phyloP scores from a whole-genome alignment of 2,113 vertebrate species.

The Aleadryas rufinucha region DNA sequence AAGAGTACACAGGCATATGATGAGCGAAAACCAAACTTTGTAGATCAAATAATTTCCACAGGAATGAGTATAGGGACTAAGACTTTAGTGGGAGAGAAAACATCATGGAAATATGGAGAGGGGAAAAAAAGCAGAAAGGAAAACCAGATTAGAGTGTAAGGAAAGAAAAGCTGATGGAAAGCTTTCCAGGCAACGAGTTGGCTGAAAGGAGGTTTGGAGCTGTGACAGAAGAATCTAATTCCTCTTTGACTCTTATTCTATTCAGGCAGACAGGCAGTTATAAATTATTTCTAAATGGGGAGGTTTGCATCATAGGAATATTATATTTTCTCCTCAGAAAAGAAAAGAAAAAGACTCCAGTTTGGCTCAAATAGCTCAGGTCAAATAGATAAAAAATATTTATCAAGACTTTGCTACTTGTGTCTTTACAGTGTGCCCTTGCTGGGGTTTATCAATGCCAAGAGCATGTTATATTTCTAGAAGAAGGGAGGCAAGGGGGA shows the following conservation, averaged over 20 bases:
- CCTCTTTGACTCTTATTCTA: neutral
- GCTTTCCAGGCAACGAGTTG: slow-evolving; percentile 11
- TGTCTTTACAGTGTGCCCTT: slow-evolving; percentile 50
- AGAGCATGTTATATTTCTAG: slow-evolving; percentile 49
- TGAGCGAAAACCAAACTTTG: neutral
- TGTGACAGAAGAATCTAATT: slow-evolving; percentile 14
- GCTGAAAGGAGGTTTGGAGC: slow-evolving; percentile 16
- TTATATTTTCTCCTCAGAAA: neutral
- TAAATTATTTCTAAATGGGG: slow-evolving; percentile 11
- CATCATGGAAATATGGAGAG: neutral
- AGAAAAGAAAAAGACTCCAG: neutral
- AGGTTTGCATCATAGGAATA: neutral
- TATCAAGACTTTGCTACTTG: slow-evolving; percentile 19
- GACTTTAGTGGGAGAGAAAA: neutral
- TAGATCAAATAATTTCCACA: neutral
- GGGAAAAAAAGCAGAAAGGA: neutral
- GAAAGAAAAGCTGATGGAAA: neutral
- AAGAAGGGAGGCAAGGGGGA: slow-evolving; percentile 50
- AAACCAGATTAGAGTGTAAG: neutral
- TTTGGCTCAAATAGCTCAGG: neutral
- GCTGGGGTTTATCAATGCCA: slow-evolving; percentile 34
- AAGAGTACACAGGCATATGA: neutral
- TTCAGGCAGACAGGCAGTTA: neutral
- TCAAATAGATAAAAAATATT: slow-evolving; percentile 48
- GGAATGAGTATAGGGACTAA: neutral